These are phyloP conservation scores for Cottoperca gobio DNA, from an alignment of 2,797 vertebrate species.

Conservation along the genomic window DNA sequence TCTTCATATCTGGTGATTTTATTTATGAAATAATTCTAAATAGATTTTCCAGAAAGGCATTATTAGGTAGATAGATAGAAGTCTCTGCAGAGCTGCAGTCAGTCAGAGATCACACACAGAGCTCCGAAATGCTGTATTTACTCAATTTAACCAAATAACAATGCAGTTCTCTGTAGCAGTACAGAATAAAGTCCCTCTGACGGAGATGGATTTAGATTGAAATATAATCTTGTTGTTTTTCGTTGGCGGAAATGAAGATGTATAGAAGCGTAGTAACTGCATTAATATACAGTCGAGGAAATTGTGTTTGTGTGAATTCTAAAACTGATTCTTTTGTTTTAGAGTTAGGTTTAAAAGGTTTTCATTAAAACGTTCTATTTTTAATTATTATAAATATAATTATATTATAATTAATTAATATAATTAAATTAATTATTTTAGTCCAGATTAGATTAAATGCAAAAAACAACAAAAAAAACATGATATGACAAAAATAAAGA, in stretches of 20 bases:
- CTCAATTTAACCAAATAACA: conserved; percentile 23
- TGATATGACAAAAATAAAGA: background rate
- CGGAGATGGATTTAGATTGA: conserved; percentile 4
- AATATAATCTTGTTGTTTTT: background rate
- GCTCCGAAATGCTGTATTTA: conserved; percentile 32
- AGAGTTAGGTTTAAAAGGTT: background rate
- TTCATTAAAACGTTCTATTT: background rate
- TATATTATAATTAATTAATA: no score
- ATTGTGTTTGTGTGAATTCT: background rate
- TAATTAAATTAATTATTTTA: no score
- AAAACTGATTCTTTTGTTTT: background rate
- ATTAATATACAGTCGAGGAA: background rate
- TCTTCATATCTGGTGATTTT: no score
- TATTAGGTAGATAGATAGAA: no score
- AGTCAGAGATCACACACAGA: conserved; percentile 7
- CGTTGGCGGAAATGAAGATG: background rate
- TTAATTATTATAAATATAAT: no score
- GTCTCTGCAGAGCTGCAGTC: conserved; percentile 20
- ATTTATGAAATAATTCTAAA: no score
- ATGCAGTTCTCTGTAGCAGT: background rate
- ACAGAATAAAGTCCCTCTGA: conserved; percentile 18
- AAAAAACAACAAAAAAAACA: background rate
- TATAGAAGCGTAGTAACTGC: background rate
- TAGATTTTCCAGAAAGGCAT: no score
- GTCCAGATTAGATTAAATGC: background rate